Percentiles rank a stretch among this genome's conserved stretches.
phyloP scores from a whole-genome alignment of 2,888 invertebrate species.

The Torymus aiolomorphi region DNA sequence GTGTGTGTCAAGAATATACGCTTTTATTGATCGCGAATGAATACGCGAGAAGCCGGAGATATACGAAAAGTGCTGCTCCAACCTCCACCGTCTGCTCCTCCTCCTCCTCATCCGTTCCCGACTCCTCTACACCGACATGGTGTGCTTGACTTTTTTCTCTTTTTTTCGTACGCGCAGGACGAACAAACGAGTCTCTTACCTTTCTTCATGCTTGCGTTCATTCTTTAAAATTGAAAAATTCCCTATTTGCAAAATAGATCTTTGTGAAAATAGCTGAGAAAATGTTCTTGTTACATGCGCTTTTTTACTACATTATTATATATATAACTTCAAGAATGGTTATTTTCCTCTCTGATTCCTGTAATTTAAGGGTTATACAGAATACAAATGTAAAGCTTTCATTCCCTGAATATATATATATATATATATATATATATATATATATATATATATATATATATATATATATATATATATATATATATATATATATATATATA shows the following conservation, averaged over 20 bases:
- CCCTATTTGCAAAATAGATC: slow-evolving; percentile 19
- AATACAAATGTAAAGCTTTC: too few species aligned
- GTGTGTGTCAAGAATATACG: slow-evolving; percentile 73
- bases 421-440: too few species aligned
- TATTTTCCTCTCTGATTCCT: too few species aligned
- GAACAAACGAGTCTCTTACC: slow-evolving; percentile 23
- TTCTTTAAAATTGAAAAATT: slow-evolving; percentile 34
- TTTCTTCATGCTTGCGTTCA: not conserved
- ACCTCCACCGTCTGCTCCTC: not conserved
- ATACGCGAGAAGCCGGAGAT: slow-evolving; percentile 64
- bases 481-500: too few species aligned
- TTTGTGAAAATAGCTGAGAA: not conserved
- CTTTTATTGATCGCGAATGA: slow-evolving; percentile 71
- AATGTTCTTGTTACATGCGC: slow-evolving; percentile 3
- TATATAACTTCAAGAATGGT: too few species aligned
- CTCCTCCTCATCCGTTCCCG: slow-evolving; percentile 22
- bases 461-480: too few species aligned
- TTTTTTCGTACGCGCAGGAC: slow-evolving; percentile 28
- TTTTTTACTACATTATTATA: too few species aligned
- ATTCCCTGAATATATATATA: too few species aligned
- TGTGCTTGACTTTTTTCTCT: slow-evolving; percentile 26
- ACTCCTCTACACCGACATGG: slow-evolving; percentile 4
- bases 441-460: too few species aligned
- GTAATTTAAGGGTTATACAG: too few species aligned
- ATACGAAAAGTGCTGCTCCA: slow-evolving; percentile 59